Evolutionary conservation across 1,140 invertebrate genomes (phyloP).

Genomic region (Euwallacea fornicatus): DNA sequence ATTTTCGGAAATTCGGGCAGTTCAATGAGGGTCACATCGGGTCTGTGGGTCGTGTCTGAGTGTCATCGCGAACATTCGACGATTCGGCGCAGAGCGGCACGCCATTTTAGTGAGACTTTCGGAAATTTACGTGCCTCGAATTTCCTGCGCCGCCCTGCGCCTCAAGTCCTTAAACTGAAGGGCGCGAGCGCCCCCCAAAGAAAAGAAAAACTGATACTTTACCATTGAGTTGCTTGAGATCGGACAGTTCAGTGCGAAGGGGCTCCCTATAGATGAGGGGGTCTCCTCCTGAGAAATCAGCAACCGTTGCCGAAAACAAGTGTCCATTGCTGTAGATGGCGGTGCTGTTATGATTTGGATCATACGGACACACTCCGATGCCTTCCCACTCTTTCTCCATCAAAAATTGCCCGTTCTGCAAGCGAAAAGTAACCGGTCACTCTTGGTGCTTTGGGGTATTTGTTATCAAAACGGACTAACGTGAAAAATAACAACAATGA

Average conservation of each 20-base stretch:
- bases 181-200: neutral
- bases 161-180: too few species aligned
- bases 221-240: conserved; percentile 76
- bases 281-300: conserved; percentile 90
- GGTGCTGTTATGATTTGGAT: conserved; percentile 92
- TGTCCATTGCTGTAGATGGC: conserved; percentile 82
- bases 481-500: too few species aligned
- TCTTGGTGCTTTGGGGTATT: too few species aligned
- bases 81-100: too few species aligned
- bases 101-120: too few species aligned
- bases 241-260: conserved; percentile 82
- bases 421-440: conserved; percentile 41
- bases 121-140: too few species aligned
- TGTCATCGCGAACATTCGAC: too few species aligned
- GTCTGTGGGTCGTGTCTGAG: too few species aligned
- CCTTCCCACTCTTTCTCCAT: conserved; percentile 73
- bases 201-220: conserved; percentile 45
- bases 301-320: conserved; percentile 92
- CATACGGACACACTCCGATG: conserved; percentile 86
- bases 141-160: too few species aligned
- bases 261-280: conserved; percentile 87
- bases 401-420: conserved; percentile 60
- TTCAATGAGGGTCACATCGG: too few species aligned
- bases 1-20: too few species aligned
- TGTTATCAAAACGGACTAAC: too few species aligned